These are phyloP conservation scores for Alca torda DNA, from an alignment of 2,797 vertebrate species.

Conservation along the genomic window DNA sequence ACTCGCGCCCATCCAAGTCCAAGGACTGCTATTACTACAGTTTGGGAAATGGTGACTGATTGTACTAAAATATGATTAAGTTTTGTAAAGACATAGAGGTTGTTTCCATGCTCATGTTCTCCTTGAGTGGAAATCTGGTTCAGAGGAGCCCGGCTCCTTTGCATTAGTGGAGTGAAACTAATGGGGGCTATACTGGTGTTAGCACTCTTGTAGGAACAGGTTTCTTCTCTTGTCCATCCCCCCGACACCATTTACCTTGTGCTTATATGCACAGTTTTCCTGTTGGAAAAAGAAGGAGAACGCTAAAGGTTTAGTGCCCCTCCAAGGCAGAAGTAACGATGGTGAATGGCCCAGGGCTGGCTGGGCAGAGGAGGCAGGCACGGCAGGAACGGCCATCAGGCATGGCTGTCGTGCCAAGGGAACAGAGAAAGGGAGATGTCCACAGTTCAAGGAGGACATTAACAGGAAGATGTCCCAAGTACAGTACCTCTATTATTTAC, in stretches of 20 bases:
- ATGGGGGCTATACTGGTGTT: too few relatives aligned
- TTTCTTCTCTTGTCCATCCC: background rate
- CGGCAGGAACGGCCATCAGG: background rate
- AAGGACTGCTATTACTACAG: background rate
- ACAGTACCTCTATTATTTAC: background rate
- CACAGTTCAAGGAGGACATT: background rate
- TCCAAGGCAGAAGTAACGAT: background rate
- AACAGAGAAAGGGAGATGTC: background rate
- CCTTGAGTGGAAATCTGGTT: background rate
- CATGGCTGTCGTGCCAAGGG: background rate
- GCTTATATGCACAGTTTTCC: background rate
- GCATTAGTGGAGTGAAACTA: background rate
- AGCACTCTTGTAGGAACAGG: background rate
- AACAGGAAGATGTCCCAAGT: background rate
- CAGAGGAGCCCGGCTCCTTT: background rate
- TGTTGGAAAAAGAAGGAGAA: background rate
- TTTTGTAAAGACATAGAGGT: background rate
- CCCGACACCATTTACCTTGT: background rate
- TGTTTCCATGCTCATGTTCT: background rate
- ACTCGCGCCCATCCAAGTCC: background rate
- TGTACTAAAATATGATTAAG: background rate
- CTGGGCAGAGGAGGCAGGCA: background rate
- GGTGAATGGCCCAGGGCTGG: background rate
- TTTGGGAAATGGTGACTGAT: background rate
- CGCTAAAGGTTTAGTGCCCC: background rate